phyloP scores from a whole-genome alignment of 2,113 vertebrate species.

The Sebastes schlegelii region DNA sequence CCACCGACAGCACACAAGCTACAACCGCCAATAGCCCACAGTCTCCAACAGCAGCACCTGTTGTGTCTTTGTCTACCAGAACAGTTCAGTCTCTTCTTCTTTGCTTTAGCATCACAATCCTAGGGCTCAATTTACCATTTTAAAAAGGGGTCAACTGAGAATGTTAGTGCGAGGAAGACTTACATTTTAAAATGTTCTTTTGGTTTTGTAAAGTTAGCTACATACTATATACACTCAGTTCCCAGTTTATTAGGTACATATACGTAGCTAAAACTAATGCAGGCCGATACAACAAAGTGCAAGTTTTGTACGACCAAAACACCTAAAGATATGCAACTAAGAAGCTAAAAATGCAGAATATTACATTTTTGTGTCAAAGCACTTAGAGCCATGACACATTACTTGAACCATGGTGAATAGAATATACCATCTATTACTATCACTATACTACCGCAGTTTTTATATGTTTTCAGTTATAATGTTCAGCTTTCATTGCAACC shows the following conservation, averaged over 20 bases:
- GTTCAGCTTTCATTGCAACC: not conserved
- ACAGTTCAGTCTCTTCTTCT: slow-evolving; percentile 13
- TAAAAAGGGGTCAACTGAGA: not conserved
- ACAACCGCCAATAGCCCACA: too few relatives aligned
- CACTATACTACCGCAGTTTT: not conserved
- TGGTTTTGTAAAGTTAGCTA: not conserved
- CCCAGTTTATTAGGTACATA: too few relatives aligned
- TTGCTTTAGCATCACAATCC: slow-evolving; percentile 9
- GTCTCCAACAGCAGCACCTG: not conserved
- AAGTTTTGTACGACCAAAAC: not conserved
- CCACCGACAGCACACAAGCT: not conserved
- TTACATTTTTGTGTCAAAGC: not conserved
- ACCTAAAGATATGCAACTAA: too few relatives aligned
- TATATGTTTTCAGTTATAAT: not conserved
- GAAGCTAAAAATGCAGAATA: not conserved
- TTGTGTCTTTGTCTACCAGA: not conserved
- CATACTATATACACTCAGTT: too few relatives aligned
- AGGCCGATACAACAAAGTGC: not conserved
- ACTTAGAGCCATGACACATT: not conserved
- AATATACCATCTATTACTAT: not conserved
- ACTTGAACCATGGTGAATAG: not conserved
- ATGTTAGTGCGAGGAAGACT: not conserved
- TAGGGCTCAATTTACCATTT: slow-evolving; percentile 4
- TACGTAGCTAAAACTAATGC: not conserved
- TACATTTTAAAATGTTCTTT: not conserved